A percentile compares a stretch with the other conserved stretches of the same genome.
These are phyloP conservation scores for Phrynosoma blainvillii DNA, from an alignment of 2,113 vertebrate genomes.

Conservation along the genomic window DNA sequence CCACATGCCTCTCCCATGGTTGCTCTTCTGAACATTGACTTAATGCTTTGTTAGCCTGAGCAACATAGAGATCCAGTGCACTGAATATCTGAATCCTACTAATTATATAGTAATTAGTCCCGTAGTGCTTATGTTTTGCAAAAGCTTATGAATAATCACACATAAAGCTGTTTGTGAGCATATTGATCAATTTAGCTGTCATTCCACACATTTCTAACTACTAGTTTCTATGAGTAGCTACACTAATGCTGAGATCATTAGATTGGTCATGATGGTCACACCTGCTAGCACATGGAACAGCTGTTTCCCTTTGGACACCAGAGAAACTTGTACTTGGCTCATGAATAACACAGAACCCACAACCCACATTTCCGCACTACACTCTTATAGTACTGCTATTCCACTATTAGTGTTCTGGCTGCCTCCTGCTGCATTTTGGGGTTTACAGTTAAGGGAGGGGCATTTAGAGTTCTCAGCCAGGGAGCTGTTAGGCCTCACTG, in stretches of 20 bases:
- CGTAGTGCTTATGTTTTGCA: constrained; percentile 12
- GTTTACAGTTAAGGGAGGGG: too few relatives aligned
- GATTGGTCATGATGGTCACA: neutral
- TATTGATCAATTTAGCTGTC: neutral
- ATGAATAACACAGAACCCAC: neutral
- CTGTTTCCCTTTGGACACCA: neutral
- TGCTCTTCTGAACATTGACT: constrained; percentile 10
- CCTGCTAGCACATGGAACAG: neutral
- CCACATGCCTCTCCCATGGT: constrained; percentile 13
- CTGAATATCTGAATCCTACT: constrained; percentile 3
- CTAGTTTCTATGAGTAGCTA: neutral
- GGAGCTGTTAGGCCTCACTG: too few relatives aligned
- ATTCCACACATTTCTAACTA: neutral
- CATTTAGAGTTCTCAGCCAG: too few relatives aligned
- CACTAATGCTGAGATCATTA: neutral
- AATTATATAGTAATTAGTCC: constrained; percentile 24
- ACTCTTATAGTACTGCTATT: too few relatives aligned
- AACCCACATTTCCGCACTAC: too few relatives aligned
- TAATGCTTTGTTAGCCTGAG: constrained; percentile 11
- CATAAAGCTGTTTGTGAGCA: constrained; percentile 4
- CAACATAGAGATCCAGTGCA: constrained; percentile 1
- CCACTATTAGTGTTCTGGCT: too few relatives aligned
- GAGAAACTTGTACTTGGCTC: neutral
- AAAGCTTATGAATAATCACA: constrained; percentile 19
- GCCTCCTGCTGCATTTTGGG: too few relatives aligned